Conservation (phyloP, 2,888 invertebrate species). For the Lagria hirta region DNA sequence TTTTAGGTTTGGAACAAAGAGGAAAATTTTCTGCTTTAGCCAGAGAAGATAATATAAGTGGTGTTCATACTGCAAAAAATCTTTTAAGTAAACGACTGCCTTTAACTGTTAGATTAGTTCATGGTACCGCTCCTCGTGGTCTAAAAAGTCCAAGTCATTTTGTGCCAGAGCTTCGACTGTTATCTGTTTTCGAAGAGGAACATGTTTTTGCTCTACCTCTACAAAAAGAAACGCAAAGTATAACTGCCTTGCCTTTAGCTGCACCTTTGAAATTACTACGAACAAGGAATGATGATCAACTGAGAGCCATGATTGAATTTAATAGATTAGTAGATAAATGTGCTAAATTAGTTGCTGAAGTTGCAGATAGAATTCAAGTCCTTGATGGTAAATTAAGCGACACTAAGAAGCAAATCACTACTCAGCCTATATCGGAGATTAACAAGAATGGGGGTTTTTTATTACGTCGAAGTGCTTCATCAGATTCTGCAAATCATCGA, state of each 20-base stretch:
- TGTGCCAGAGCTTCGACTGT: conserved; percentile 78
- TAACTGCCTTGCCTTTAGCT: conserved; percentile 81
- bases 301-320: conserved; percentile 68
- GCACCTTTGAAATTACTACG: conserved; percentile 83
- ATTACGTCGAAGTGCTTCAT: conserved; percentile 74
- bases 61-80: conserved; percentile 89
- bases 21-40: conserved; percentile 92
- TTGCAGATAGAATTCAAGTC: conserved; percentile 77
- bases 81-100: conserved; percentile 88
- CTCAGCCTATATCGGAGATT: conserved; percentile 55
- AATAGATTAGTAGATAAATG: conserved; percentile 77
- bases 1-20: conserved; percentile 82
- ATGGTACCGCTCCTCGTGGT: conserved; percentile 84
- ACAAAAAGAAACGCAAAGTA: conserved; percentile 74
- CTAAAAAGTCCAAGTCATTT: conserved; percentile 80
- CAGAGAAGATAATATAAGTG: conserved; percentile 90
- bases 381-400: conserved; percentile 80
- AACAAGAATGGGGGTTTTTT: conserved; percentile 67
- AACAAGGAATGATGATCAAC: conserved; percentile 79
- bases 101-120: conserved; percentile 87
- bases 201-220: conserved; percentile 81
- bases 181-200: conserved; percentile 85
- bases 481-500: conserved; percentile 65
- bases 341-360: conserved; percentile 70
- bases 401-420: conserved; percentile 46